Base-by-base conservation (phyloP, 2,113 vertebrate genomes). In the Phycodurus eques region DNA sequence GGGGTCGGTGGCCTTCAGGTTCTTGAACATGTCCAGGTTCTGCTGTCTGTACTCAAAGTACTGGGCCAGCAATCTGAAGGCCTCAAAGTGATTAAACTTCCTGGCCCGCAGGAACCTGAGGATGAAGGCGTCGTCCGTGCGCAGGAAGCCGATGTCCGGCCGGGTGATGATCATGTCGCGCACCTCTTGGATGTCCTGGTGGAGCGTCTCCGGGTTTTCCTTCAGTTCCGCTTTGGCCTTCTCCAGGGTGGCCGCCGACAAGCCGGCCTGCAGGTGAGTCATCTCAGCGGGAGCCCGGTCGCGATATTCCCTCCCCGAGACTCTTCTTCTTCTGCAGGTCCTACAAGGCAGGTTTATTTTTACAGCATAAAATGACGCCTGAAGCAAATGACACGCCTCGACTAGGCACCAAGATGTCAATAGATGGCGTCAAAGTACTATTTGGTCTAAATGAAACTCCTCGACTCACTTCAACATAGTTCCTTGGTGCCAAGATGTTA, bases 21-120 rank as follows among this genome's bases (percentile, higher is more conserved):
- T 99, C 91, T 99, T 99, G 91, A 99, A 99, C 98, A 99, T 99
- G 87, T 99, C 98, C 90, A 99, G 93, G 90, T 99, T 99, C 90
- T 99, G 98, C 87, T 99, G 97, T 22, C 98, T 89, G 85, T 99
- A 99, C 83, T 99, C 98, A 72, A 99, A 99, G 80, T 99, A 99
- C 73, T 99, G 98, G 70, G 98, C 97, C 91, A 99, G 89, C 77
- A 99, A 94, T 46, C 98, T 93, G 76, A 99, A 99, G 33, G 98
- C 98, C 89, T 98, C 98, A 49, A 98, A 98, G 92, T 98, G 98
- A 86, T 99, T 97, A 91, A 98, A 99, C 90, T 99, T 99, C 89
- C 98, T 91, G 70, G 98, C 97, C 77, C 98, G 87, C 83, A 99
- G 92, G 85, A 99, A 99, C 73, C 97, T 93, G 85, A 99, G 92